Percentiles rank a stretch among this genome's conserved stretches.
These are phyloP conservation scores for Oophaga sylvatica DNA, from an alignment of 2,797 vertebrate genomes.

Conservation along the genomic window DNA sequence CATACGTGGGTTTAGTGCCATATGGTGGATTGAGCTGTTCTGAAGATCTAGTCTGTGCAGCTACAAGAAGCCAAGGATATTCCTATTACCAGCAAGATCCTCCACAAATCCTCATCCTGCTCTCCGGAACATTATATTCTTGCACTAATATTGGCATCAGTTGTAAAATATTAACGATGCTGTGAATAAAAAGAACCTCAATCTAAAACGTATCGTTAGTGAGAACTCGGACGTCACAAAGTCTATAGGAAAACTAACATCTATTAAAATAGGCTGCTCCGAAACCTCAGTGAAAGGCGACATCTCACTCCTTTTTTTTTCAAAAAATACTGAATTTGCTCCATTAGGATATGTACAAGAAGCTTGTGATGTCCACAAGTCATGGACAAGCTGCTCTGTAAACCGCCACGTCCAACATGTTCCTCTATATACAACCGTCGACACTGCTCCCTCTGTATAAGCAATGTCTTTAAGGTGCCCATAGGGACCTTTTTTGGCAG, in stretches of 20 bases:
- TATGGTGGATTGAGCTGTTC: not conserved
- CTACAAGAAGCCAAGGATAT: not conserved
- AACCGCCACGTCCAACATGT: not conserved
- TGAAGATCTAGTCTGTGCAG: not conserved
- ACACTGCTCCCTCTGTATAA: not conserved
- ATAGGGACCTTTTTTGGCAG: constrained; percentile 70
- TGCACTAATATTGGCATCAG: not conserved
- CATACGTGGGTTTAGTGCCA: not conserved
- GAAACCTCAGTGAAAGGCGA: constrained; percentile 1
- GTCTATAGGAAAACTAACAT: not conserved
- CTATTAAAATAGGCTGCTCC: constrained; percentile 23
- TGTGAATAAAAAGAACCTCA: not conserved
- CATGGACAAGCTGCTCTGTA: constrained; percentile 23
- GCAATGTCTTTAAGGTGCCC: constrained; percentile 40
- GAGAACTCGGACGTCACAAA: not conserved
- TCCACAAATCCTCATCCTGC: too few species aligned
- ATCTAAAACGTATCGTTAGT: not conserved
- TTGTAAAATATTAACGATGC: not conserved
- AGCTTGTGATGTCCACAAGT: constrained; percentile 29
- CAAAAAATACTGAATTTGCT: constrained; percentile 50
- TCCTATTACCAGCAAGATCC: not conserved
- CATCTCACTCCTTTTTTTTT: not conserved
- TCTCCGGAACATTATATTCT: not conserved
- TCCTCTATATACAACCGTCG: not conserved
- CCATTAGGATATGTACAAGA: constrained; percentile 29